Evolutionary conservation across 2,797 vertebrate genomes (phyloP), one percentile per base, ranked within the genome.

Genomic region (Alcedo quadribrachys): DNA sequence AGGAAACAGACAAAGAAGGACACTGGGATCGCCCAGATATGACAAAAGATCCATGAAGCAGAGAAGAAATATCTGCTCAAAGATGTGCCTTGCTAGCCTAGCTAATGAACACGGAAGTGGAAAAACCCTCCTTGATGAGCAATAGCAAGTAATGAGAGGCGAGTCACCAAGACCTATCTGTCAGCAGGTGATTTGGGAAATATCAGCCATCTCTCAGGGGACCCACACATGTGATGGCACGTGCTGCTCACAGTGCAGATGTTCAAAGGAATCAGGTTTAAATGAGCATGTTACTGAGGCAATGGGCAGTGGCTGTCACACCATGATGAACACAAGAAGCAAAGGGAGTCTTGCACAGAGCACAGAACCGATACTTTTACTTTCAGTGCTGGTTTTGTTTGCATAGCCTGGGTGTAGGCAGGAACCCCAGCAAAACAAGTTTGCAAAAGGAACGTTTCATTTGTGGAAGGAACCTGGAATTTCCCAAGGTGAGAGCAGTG

Each of bases 351-450:
- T 61, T 68, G 33, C 24, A 15, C 19, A 24, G 4, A 30, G 24
- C 46, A 18, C 30, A 30, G 58, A n/a, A 54, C 7, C 3, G 35
- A 37, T 42, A 32, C 62, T 92, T 87, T 63, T 61, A 75, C 75
- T 88, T 89, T 69, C 76, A 57, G 81, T 1, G 0, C 69, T 53
- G 24, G 20, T 35, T 84, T 84, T 91, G 66, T 96, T 91, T 86
- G 33, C 33, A 65, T 30, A 75, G 43, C 54, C 27, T 58, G 81
- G 77, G 90, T 68, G 79, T 60, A 73, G 69, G 30, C 80, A 92
- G 81, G 51, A 88, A 51, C 80, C 42, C 85, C 90, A 80, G 75
- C 86, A 94, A 96, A 96, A 77, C 85, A 80, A 92, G 58, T 85
- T 81, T 82, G 58, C 71, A 70, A 81, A 93, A 45, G 55, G 90